Conservation (phyloP, 2,888 invertebrate genomes). For the Drosophila anomelani region DNA sequence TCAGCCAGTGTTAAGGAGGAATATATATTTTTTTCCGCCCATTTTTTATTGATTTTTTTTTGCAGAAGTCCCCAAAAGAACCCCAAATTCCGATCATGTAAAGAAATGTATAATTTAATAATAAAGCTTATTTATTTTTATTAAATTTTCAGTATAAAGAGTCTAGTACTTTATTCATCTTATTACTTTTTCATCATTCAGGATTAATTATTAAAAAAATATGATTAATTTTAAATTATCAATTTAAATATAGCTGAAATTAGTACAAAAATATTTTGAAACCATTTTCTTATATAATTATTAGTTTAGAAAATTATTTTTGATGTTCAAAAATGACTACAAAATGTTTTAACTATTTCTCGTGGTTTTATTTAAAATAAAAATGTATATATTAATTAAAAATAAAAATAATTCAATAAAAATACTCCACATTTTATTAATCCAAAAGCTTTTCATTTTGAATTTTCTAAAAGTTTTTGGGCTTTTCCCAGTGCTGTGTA, state of each 20-base stretch:
- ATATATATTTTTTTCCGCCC: neutral
- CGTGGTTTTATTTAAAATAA: neutral
- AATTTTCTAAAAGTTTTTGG: conserved; percentile 24
- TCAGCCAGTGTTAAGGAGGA: conserved; percentile 2
- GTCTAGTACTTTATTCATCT: no score
- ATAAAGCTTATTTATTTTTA: no score
- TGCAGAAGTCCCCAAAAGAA: no score
- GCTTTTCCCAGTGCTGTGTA: conserved; percentile 25
- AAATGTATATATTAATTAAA: neutral
- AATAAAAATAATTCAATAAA: neutral
- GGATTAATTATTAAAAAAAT: no score
- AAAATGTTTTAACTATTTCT: neutral
- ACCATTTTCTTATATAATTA: neutral
- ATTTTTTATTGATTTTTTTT: conserved; percentile 6
- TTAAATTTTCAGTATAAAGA: no score
- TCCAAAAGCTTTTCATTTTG: conserved; percentile 45
- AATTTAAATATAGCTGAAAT: neutral
- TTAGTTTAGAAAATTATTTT: neutral
- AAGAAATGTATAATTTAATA: no score
- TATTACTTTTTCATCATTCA: no score
- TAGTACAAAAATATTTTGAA: neutral
- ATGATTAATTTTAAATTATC: neutral
- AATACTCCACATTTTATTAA: neutral
- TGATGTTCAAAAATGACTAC: neutral
- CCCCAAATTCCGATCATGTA: no score